These are phyloP conservation scores for Drosophila kurseongensis DNA, from an alignment of 1,140 invertebrate genomes.

Conservation along the genomic window DNA sequence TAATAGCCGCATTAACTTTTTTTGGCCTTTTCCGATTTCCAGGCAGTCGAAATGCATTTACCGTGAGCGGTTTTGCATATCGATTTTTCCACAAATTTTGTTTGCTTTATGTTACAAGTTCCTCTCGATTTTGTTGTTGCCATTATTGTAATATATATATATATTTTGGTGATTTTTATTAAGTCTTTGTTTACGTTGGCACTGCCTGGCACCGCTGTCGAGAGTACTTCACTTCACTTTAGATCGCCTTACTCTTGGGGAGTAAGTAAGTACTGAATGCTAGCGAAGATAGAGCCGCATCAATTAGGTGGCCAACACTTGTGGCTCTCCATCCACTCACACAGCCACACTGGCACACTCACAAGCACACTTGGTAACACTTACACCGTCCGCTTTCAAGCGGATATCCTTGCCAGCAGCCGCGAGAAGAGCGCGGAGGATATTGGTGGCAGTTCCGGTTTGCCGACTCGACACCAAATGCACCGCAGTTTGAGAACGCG, in stretches of 20 bases:
- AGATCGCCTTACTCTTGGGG: neutral
- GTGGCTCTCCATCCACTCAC: conserved; percentile 42
- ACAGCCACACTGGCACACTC: conserved; percentile 10
- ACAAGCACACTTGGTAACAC: conserved; percentile 74
- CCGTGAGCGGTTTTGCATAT: conserved; percentile 54
- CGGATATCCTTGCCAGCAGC: conserved; percentile 95
- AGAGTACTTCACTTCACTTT: conserved; percentile 59
- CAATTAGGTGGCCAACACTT: conserved; percentile 58
- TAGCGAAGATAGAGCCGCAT: conserved; percentile 45
- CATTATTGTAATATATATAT: conserved; percentile 32
- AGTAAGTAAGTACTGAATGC: neutral
- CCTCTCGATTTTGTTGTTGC: conserved; percentile 20
- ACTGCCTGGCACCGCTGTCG: conserved; percentile 69
- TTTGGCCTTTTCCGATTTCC: conserved; percentile 18
- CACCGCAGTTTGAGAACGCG: conserved; percentile 93
- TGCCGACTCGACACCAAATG: conserved; percentile 96
- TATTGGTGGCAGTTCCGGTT: conserved; percentile 95
- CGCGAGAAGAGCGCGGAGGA: conserved; percentile 92
- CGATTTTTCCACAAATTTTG: conserved; percentile 73
- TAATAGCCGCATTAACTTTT: conserved; percentile 27
- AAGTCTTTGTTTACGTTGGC: conserved; percentile 83
- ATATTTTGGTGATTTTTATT: conserved; percentile 60
- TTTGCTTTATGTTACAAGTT: conserved; percentile 54
- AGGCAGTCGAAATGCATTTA: conserved; percentile 64
- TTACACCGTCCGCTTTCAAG: conserved; percentile 93